Conservation (phyloP, 2,113 vertebrate species). For the Tyrannus savana region DNA sequence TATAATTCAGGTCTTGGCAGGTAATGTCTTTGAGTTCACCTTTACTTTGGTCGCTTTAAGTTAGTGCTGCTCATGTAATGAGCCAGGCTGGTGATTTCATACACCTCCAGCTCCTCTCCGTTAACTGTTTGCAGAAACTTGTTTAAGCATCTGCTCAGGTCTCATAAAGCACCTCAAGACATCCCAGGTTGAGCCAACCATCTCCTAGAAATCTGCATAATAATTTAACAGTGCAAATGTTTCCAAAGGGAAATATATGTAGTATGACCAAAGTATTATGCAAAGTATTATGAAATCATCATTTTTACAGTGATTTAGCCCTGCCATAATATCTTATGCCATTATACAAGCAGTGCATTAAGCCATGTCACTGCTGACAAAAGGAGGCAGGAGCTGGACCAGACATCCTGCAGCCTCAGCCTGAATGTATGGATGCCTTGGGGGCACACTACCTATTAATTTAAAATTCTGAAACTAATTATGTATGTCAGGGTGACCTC, state of each 20-base stretch:
- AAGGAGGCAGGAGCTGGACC: constrained; percentile 43
- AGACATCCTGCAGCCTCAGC: constrained; percentile 58
- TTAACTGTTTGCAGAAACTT: constrained; percentile 13
- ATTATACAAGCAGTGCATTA: constrained; percentile 58
- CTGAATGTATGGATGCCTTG: constrained; percentile 70
- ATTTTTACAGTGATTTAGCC: constrained; percentile 70
- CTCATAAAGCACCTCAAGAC: constrained; percentile 45
- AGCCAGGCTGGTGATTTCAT: not conserved
- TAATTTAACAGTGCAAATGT: constrained; percentile 61
- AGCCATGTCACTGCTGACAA: constrained; percentile 65
- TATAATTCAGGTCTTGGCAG: not conserved
- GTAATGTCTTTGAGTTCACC: not conserved
- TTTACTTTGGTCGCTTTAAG: not conserved
- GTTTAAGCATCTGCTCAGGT: constrained; percentile 55
- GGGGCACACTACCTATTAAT: constrained; percentile 76
- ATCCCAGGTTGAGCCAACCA: not conserved
- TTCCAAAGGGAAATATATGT: constrained; percentile 65
- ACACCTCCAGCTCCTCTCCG: not conserved
- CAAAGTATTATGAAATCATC: no score
- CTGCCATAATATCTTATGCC: constrained; percentile 58
- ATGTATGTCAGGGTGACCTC: constrained; percentile 81
- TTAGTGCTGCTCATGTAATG: not conserved
- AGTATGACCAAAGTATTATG: constrained; percentile 65
- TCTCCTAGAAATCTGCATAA: constrained; percentile 51
- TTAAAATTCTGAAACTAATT: constrained; percentile 80